Base-by-base conservation (phyloP, 2,888 invertebrate species). In the Phasia obesa region DNA sequence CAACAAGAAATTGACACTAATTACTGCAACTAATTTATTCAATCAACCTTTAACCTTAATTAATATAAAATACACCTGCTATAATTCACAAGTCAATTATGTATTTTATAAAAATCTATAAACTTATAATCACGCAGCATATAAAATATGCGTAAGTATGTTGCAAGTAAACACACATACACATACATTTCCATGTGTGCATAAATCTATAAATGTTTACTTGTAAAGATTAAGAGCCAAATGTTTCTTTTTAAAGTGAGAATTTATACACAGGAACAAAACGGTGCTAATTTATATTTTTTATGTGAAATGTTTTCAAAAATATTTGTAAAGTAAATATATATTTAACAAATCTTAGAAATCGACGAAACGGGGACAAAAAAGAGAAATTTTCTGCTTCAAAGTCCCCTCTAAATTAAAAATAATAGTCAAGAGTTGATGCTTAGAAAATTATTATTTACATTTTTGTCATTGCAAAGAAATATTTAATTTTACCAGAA, bases 1-100 rank as follows among this genome's bases (percentile, higher is more conserved):
- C 2, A 13, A 3, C 0, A 70, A 5, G 7, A 47, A 19, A 19
- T 53, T 70, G 62, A 77, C 77, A 77, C 62, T 70, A 77, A 77
- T 70, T 77, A 77, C 47, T 55, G 19, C 25, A 55, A 70, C 77
- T 77, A 70, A 77, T 70, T 77, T 70, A 77, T 77, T 53, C 70
- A 69, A 62, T 70, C 69, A 77, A 77, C 70, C 70, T 77, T 70
- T 77, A 70, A 70, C 60, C 62, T 77, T 70, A 77, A 77, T 70
- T 77, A 77, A 77, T 70, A 70, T 55, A 19, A 70, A 77, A 70
- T 49, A 57, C 78, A 78, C 70, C 78, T 78, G 78, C 3, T 64
- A 64, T 71, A 71, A 64, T 78, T 78, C 71, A 49, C 70, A 71
- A 64, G 70, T 71, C 70, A 71, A 64, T 78, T 78, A 71, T 71